Base-by-base conservation (phyloP, 2,113 vertebrate genomes). In the Argyrosomus japonicus region DNA sequence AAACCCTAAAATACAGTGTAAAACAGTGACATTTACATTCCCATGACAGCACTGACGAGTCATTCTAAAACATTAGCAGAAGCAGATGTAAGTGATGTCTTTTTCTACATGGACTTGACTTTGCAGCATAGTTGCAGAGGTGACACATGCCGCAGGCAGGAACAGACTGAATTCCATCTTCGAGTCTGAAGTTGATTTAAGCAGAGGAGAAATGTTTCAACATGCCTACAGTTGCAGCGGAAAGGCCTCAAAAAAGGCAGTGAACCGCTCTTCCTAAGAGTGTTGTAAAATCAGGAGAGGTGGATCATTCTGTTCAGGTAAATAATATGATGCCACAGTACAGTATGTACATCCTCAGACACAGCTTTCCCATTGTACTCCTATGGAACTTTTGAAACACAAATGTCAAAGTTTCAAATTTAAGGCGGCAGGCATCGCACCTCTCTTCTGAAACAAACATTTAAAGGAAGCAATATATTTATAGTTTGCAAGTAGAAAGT, bases 111-210 rank as follows among this genome's bases (percentile, higher is more conserved):
- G 12, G 60, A 65, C 36, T 51, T 77, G 69, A 68, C 68, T 61
- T 60, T 77, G 60, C 56, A 29, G 77, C 58, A 69, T 76, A 77
- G 58, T 12, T 86, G 73, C 68, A 81, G 81, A 75, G 29, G 84
- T 86, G 82, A 85, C 82, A 76, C 85, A 67, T 11, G 87, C 87
- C 69, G 17, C 84, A 61, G 85, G 89, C 88, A 53, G 48, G 45
- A 79, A 60, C 64, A 77, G 51, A 83, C 36, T 29, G 48, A 78
- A 91, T 92, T 92, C 89, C 87, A 83, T 58, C 77, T 85, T 76
- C 74, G 54, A 58, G 68, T n/a, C 76, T 71, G 15, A 75, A 69
- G 81, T 79, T 87, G 88, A 86, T 72, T 85, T 61, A 75, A 78
- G 77, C 51, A 32, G 65, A 83, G 53, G 63, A 80, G 88, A 84